These are phyloP conservation scores for Aradus depressus DNA, from an alignment of 2,888 invertebrate species.

Conservation along the genomic window DNA sequence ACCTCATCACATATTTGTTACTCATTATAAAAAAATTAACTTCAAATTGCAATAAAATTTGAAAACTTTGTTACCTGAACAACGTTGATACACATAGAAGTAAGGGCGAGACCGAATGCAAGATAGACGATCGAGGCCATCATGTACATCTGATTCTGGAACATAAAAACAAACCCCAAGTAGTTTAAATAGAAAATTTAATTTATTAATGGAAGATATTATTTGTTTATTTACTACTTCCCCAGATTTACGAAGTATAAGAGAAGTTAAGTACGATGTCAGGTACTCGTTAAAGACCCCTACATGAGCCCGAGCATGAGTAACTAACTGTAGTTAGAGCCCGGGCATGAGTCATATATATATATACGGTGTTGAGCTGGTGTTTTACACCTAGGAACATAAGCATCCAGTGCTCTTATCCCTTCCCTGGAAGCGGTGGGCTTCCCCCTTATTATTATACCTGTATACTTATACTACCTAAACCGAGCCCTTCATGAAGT, in stretches of 20 bases:
- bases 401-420: no score
- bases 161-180: constrained; percentile 28
- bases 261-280: not conserved
- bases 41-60: not conserved
- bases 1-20: not conserved
- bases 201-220: not conserved
- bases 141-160: constrained; percentile 69
- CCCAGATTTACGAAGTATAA: not conserved
- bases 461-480: no score
- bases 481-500: no score
- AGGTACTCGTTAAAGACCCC: not conserved
- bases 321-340: no score
- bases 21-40: not conserved
- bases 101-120: constrained; percentile 86
- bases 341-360: no score
- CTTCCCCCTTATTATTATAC: no score
- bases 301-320: no score
- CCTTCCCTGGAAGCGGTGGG: no score
- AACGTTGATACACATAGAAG: constrained; percentile 95
- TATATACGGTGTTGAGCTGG: no score
- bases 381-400: no score
- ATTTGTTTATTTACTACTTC: not conserved
- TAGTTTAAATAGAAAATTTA: not conserved
- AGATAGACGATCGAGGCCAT: constrained; percentile 88
- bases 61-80: constrained; percentile 55